Percentiles rank a stretch among this genome's conserved stretches.
Evolutionary conservation across 2,797 vertebrate species (phyloP).

Genomic region (Anguilla megastoma): DNA sequence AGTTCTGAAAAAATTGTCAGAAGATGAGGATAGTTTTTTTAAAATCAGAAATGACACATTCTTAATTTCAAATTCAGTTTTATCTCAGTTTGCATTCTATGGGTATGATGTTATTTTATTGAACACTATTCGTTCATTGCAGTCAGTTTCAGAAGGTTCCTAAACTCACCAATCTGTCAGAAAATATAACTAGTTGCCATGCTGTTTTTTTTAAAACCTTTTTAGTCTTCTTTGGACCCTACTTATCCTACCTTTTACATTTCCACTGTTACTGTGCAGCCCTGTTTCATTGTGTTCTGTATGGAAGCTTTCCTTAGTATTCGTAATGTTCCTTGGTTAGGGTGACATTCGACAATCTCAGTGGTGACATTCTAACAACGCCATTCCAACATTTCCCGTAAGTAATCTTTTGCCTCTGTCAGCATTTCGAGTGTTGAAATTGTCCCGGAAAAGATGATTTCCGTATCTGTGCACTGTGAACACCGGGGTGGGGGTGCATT

Average conservation of each 20-base stretch:
- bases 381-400: background rate
- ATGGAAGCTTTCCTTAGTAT: background rate
- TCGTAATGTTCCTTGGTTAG: background rate
- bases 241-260: background rate
- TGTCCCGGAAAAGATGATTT: background rate
- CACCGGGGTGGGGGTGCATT: background rate
- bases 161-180: too few relatives aligned
- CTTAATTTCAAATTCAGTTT: too few relatives aligned
- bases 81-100: too few relatives aligned
- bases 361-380: background rate
- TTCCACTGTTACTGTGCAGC: background rate
- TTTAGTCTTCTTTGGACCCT: too few relatives aligned
- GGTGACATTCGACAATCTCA: background rate
- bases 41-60: too few relatives aligned
- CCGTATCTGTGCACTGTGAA: background rate
- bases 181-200: too few relatives aligned
- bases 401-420: background rate
- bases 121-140: too few relatives aligned
- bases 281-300: background rate
- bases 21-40: too few relatives aligned
- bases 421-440: background rate
- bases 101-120: too few relatives aligned
- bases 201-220: too few relatives aligned
- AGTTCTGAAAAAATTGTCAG: too few relatives aligned
- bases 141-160: too few relatives aligned